Percentiles rank a stretch among this genome's conserved stretches.
Evolutionary conservation across 2,113 vertebrate species (phyloP).

Genomic region (Pterocles orientalis): DNA sequence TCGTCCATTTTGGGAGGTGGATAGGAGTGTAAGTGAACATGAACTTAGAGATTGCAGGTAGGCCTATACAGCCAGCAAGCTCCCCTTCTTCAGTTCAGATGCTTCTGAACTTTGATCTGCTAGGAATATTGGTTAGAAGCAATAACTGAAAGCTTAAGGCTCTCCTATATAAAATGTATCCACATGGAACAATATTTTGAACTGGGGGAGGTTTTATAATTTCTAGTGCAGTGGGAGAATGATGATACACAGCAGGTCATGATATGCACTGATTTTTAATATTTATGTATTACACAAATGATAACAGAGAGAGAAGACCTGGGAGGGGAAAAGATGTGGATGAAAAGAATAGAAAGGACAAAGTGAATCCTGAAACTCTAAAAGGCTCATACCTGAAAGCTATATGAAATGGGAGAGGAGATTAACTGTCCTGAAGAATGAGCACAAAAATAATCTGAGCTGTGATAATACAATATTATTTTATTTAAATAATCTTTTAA

Average conservation of each 20-base stretch:
- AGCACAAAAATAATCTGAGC: constrained; percentile 27
- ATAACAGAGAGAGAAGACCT: background rate
- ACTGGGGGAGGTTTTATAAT: background rate
- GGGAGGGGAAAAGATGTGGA: background rate
- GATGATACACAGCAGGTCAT: background rate
- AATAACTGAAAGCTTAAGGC: background rate
- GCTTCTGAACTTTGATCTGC: background rate
- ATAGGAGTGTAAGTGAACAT: background rate
- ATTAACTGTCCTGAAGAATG: constrained; percentile 1
- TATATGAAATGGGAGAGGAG: background rate
- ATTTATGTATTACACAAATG: background rate
- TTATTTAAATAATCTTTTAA: constrained; percentile 49
- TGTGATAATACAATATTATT: constrained; percentile 44
- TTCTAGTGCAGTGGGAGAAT: background rate
- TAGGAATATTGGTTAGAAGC: background rate
- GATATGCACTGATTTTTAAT: background rate
- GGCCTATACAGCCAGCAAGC: background rate
- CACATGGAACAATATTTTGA: background rate
- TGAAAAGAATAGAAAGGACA: background rate
- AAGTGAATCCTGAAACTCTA: background rate
- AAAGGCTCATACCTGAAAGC: constrained; percentile 7
- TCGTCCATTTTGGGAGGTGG: background rate
- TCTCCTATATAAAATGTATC: background rate
- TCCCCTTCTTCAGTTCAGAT: background rate
- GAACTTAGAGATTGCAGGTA: background rate